Base-by-base conservation (phyloP, 2,888 invertebrate species). In the Drosophila emarginata region DNA sequence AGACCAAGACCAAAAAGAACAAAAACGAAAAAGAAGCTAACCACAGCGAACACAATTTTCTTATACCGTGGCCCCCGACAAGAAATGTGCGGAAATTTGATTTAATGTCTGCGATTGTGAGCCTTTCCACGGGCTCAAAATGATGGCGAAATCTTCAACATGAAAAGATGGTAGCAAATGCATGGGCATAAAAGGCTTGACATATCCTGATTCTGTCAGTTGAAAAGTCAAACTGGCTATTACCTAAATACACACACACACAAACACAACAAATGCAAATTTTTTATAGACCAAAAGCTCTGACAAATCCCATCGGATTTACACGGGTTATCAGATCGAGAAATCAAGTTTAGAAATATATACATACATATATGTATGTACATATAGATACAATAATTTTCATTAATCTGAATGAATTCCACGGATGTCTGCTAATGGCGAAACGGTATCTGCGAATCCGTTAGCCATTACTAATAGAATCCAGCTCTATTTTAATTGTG, bases 21-120 rank as follows among this genome's bases (percentile, higher is more conserved):
- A 32, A 32, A 32, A 2, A 32, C 7, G 9, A 11, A 26, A 7
- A 9, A 21, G 50, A 56, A 58, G 74, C 69, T 58, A 83, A 65
- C 71, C 80, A 75, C 70, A 79, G 74, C 86, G 79, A 86, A 86
- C 77, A 83, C 79, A 83, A 86, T 86, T 80, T 86, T 77, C 79
- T 72, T 74, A 75, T 66, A 79, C 72, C 11, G 3, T 45, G 21
- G 45, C 45, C 74, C 58, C 68, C 65, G 62, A 73, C 40, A 72
- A 64, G 68, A 79, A 83, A 81, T 87, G 80, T 89, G 89, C 87
- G 88, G 82, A 90, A 90, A 90, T 90, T 89, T 89, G 89, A 90
- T 90, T 90, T 90, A 90, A 89, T 86, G 79, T 84, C 74, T 72
- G 74, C 81, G 81, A 79, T 81, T 84, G 72, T 67, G 74, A 72